Evolutionary conservation across 2,797 vertebrate species (phyloP), one percentile per base, ranked within the genome.

Genomic region (Mareca strepera): DNA sequence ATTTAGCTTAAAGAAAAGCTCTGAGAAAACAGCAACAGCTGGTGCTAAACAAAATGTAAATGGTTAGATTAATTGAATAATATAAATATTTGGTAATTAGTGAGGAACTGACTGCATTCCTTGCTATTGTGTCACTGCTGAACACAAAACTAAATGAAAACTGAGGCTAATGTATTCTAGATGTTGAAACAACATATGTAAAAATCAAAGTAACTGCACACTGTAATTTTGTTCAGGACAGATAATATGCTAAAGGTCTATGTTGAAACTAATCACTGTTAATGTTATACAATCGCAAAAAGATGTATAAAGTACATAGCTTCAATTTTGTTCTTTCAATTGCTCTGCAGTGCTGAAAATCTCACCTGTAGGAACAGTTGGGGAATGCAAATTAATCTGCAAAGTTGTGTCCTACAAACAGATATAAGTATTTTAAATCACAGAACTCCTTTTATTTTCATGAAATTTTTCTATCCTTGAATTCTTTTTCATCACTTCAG

Each of bases 1-100:
- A 59, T 79, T 82, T 86, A 92, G 73, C 43, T 87, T 82, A 90
- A 92, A 88, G 64, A 92, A 94, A 41, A 66, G 58, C 91, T 96
- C n/a, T 82, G 43, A 76, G 39, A 68, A 92, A 95, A 92, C 75
- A 92, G 13, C 43, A 98, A 62, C 93, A 96, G 86, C 92, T 92
- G 79, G 28, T 93, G n/a, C 33, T 44, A 96, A 86, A 41, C 44
- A 89, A 77, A 92, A 95, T 63, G 18, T 68, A 88, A 90, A 86
- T 79, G 3, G 56, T 23, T 92, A 76, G 46, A 90, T 89, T 63
- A 92, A 77, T 28, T 89, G 67, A 29, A n/a, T 79, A 62, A 53
- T 67, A 80, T 28, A 41, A 59, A 79, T 87, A 69, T 86, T 35
- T 69, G 58, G 17, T 84, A 90, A 86, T 82, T 92, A 79, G 43